Evolutionary conservation across 2,888 invertebrate genomes (phyloP).

Genomic region (Iselma pallidipennis): DNA sequence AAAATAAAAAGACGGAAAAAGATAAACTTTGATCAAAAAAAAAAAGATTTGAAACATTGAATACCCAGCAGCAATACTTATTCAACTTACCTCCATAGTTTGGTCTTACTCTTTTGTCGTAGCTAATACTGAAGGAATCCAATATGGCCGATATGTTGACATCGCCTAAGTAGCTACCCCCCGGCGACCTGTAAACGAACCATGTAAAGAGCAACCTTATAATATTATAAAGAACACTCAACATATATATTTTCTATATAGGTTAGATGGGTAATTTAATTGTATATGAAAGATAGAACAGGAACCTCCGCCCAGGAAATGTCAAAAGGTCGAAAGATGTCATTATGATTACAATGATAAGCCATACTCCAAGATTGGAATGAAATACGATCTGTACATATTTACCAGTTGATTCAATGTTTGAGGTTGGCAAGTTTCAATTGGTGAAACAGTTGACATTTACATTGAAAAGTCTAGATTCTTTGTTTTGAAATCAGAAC

Average conservation of each 20-base stretch:
- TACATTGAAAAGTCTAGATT: constrained; percentile 2
- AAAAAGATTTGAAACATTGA: background rate
- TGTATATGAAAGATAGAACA: background rate
- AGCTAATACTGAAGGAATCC: constrained; percentile 94
- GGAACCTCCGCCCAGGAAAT: background rate
- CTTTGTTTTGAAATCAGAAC: constrained; percentile 38
- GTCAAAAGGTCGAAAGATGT: background rate
- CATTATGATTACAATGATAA: background rate
- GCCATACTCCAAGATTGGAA: background rate
- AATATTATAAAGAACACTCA: background rate
- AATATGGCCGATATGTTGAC: constrained; percentile 95
- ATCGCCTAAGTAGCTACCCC: constrained; percentile 86
- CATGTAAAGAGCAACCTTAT: background rate
- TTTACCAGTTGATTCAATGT: background rate
- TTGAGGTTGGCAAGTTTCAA: background rate
- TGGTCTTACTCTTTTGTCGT: constrained; percentile 99
- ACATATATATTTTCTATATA: background rate
- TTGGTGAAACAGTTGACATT: constrained; percentile 1
- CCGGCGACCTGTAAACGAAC: constrained; percentile 64
- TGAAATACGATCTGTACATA: background rate
- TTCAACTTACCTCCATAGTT: constrained; percentile 91
- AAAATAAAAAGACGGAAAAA: background rate
- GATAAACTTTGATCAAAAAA: background rate
- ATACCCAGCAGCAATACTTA: constrained; percentile 4
- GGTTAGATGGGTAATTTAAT: background rate